Conservation (phyloP, 2,113 vertebrate genomes). For the Malurus alboscapulatus region DNA sequence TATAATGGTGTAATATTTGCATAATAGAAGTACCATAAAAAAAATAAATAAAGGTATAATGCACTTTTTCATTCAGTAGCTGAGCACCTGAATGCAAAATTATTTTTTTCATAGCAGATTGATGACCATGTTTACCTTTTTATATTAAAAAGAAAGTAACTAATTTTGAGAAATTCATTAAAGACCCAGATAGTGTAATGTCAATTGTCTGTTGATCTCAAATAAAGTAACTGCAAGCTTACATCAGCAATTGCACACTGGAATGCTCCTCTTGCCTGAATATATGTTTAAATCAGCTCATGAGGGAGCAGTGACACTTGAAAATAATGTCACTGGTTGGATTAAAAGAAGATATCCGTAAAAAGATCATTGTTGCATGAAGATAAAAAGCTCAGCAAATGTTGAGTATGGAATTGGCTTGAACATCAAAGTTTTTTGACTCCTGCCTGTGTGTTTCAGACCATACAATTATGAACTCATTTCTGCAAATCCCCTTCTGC, state of each 20-base stretch:
- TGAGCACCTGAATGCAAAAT: neutral
- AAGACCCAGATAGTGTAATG: neutral
- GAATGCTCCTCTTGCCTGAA: neutral
- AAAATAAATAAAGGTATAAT: constrained; percentile 27
- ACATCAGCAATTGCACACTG: neutral
- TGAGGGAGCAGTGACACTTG: neutral
- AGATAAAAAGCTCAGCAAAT: constrained; percentile 11
- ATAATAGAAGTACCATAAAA: constrained; percentile 10
- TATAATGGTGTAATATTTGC: constrained; percentile 16
- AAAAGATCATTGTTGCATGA: neutral
- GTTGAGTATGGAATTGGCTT: neutral
- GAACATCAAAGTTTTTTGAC: constrained; percentile 32
- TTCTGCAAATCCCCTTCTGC: neutral
- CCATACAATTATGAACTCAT: neutral
- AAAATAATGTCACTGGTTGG: neutral
- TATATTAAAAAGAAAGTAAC: constrained; percentile 34
- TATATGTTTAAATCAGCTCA: neutral
- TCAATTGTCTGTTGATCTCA: constrained; percentile 15
- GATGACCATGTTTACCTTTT: constrained; percentile 42
- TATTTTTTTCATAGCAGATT: constrained; percentile 45
- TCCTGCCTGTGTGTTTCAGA: neutral
- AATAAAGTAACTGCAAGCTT: constrained; percentile 24
- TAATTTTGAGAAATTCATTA: constrained; percentile 52
- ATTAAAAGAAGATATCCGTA: neutral
- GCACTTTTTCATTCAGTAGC: neutral